Conservation (phyloP, 2,797 vertebrate genomes). For the Tapirus indicus region DNA sequence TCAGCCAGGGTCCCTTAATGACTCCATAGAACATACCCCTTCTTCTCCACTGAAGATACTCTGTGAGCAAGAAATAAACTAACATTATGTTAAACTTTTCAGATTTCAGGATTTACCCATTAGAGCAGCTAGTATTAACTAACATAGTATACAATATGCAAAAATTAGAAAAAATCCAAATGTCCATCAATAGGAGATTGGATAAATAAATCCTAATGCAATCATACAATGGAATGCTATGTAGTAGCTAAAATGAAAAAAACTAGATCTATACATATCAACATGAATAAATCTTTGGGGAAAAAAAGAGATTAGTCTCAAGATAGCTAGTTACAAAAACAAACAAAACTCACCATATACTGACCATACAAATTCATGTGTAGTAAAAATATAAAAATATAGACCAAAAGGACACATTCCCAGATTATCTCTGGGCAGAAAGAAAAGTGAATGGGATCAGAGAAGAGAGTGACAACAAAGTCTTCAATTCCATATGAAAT, state of each 20-base stretch:
- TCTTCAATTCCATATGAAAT: conserved; percentile 35
- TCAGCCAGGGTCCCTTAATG: background rate
- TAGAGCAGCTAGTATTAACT: background rate
- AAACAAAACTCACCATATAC: background rate
- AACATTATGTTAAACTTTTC: conserved; percentile 6
- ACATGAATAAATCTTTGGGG: background rate
- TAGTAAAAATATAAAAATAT: conserved; percentile 37
- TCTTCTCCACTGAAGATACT: background rate
- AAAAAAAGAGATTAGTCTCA: background rate
- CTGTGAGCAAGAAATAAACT: conserved; percentile 13
- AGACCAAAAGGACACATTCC: conserved; percentile 9
- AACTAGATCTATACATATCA: background rate
- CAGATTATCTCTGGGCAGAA: background rate
- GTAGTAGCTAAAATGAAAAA: background rate
- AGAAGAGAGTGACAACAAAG: background rate
- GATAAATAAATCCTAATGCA: conserved; percentile 2
- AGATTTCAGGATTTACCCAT: conserved; percentile 24
- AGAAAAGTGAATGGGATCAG: conserved; percentile 20
- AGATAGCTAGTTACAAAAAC: conserved; percentile 22
- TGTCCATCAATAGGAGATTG: background rate
- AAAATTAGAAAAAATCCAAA: conserved; percentile 24
- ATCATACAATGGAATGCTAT: background rate
- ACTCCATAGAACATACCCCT: conserved; percentile 5
- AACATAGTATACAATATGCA: background rate
- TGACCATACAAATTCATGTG: background rate